Evolutionary conservation across 2,888 invertebrate genomes (phyloP), one percentile per base, ranked within the genome.

Genomic region (Odontocerum albicorne): DNA sequence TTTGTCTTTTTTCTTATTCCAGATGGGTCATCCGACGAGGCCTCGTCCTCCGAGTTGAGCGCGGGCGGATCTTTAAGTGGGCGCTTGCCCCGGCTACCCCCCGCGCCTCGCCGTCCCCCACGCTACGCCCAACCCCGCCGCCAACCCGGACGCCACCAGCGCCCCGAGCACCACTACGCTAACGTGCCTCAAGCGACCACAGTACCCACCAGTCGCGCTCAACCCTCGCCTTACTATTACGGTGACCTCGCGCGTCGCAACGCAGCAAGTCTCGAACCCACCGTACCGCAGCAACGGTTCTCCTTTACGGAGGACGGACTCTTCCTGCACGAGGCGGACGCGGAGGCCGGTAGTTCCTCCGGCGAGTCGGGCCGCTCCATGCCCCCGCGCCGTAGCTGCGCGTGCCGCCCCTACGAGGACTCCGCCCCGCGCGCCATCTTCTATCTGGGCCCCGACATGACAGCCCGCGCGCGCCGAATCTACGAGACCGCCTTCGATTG

Each of bases 401-500:
- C 56, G 19, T 82, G 73, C 68, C 85, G 77, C 82, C 83, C 74
- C 59, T 70, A 72, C 62, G 31, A 63, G 57, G 79, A 87, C 81
- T 82, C 74, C 80, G 84, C 66, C 75, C 84, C 67, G 75, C 81
- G 63, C 78, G 85, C 65, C 74, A 81, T 86, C 65, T 83, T 84
- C 73, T 84, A 83, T 72, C 84, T 86, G 69, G 76, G 77, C 63
- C 82, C 83, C 65, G 76, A 78, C 67, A 80, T 80, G 75, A 80
- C 80, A 64, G 75, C 78, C 71, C 82, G 89, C 64, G 75, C 78
- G 70, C 82, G 89, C 66, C 89, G 89, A 73, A 82, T 92, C 51
- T 92, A 92, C 71, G 92, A 92, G 74, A 92, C 92, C 52, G 92
- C 92, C 55, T 92, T 92, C 72, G 92, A 92, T 72, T 90, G 90